Evolutionary conservation across 64 coral and sea anemone species (phyloP).

Genomic region (Dendrophyllia cribrosa): DNA sequence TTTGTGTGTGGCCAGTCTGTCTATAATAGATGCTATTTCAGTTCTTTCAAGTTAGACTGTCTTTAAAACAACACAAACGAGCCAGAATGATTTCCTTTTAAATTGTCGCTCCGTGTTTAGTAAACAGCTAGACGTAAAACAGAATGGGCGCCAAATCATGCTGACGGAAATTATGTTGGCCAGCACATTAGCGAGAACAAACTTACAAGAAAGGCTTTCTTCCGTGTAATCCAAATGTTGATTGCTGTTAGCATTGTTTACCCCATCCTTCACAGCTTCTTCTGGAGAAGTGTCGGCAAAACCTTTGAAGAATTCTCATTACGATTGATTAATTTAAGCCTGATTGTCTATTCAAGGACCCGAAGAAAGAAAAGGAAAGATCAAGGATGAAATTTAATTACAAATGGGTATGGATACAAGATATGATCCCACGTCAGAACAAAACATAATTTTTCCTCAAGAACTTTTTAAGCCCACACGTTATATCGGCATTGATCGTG

Average conservation of each 20-base stretch:
- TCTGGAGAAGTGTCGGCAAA: neutral
- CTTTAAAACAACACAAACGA: neutral
- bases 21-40: neutral
- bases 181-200: slow-evolving; percentile 18
- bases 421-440: neutral
- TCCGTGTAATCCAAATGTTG: neutral
- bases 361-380: neutral
- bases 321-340: neutral
- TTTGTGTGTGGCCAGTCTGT: too few species aligned
- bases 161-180: slow-evolving; percentile 25
- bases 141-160: neutral
- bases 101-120: neutral
- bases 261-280: neutral
- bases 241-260: neutral
- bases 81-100: neutral
- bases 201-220: slow-evolving; percentile 2
- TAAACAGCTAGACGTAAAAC: neutral
- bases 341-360: neutral
- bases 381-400: neutral
- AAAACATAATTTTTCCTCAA: neutral
- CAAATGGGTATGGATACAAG: neutral
- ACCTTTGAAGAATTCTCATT: neutral
- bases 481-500: neutral
- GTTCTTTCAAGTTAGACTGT: neutral
- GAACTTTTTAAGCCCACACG: neutral